Evolutionary conservation across 2,113 vertebrate species (phyloP), one percentile per base, ranked within the genome.

Genomic region (Podarcis cretensis): DNA sequence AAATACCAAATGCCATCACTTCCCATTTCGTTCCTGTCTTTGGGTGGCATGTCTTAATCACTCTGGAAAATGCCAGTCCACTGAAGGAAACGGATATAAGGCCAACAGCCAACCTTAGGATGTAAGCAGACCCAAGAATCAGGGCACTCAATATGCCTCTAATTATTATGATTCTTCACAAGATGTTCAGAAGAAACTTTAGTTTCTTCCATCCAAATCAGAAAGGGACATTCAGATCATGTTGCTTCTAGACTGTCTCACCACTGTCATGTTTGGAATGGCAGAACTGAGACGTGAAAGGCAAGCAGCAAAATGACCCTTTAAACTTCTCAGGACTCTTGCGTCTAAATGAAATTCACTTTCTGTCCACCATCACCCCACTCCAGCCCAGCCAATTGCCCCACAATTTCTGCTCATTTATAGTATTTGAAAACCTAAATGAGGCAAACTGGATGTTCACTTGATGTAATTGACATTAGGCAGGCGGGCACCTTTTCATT

Each of bases 151-250:
- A 95, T 95, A 94, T 92, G 95, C 89, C 92, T 96, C 92, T 95
- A 95, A 95, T 95, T 95, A 95, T 96, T 95, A 94, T 94, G 95
- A 95, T 95, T 94, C 94, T 95, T 95, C 95, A 94, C 88, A 94
- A 96, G 95, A 95, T 95, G 94, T 95, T 96, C 79, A 90, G 92
- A 81, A 82, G 92, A 91, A 94, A 94, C 92, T 95, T 95, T 84
- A 91, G 92, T 21, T 94, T 93, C 92, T 91, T 92, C 92, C 66
- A 63, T 25, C 73, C 48, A 79, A 65, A 74, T 63, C 74, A 89
- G 92, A 90, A 95, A 91, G 92, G 87, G 85, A 90, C 92, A 94
- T 95, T 95, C 94, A 95, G 95, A 93, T 85, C 89, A 95, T 91
- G 95, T 89, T 93, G 92, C 89, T 94, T 93, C 94, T 94, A 88